These are phyloP conservation scores for Myiothlypis chrysogaster DNA, from an alignment of 2,797 vertebrate species.

Conservation along the genomic window DNA sequence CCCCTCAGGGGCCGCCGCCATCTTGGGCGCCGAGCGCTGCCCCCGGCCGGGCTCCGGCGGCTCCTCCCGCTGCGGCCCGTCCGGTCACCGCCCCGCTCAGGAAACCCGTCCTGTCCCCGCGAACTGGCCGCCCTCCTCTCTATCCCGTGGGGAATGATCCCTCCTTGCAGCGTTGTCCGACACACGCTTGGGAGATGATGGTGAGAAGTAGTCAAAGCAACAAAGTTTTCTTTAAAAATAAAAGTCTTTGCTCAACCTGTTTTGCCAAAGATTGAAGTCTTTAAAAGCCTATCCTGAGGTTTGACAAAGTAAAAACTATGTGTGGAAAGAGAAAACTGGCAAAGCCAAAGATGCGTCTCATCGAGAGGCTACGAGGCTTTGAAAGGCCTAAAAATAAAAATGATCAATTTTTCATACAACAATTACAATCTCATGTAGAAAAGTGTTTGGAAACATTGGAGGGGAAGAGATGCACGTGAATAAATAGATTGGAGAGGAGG, in stretches of 20 bases:
- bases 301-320: not conserved
- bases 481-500: not conserved
- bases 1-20: conserved; percentile 15
- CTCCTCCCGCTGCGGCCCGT: not conserved
- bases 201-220: not conserved
- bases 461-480: accelerated
- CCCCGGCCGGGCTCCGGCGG: not conserved
- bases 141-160: accelerated
- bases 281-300: not conserved
- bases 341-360: accelerated
- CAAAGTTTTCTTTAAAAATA: not conserved
- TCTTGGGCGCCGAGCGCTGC: not conserved
- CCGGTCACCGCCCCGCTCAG: not conserved
- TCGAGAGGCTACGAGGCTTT: accelerated
- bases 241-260: accelerated
- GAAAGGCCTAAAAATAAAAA: not conserved
- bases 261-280: not conserved
- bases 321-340: not conserved
- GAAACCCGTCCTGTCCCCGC: not conserved
- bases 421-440: accelerated
- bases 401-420: accelerated
- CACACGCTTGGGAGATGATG: accelerated
- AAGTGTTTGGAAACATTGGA: not conserved
- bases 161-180: accelerated
- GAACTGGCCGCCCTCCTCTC: accelerated